Base-by-base conservation (phyloP, 2,797 vertebrate species). In the Thalassophryne amazonica region DNA sequence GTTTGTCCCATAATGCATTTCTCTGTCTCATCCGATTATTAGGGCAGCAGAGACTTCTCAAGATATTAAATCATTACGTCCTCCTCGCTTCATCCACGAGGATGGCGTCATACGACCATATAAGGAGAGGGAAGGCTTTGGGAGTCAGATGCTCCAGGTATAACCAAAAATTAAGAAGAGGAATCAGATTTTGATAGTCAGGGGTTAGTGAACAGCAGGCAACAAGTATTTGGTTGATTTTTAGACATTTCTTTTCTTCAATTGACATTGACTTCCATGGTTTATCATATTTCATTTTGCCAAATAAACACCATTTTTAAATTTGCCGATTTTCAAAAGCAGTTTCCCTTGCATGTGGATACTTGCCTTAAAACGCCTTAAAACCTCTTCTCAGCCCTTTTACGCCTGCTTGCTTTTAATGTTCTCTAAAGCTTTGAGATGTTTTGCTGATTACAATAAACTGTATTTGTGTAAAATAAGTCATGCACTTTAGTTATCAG, bases 101-200 rank as follows among this genome's bases (percentile, higher is more conserved):
- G 96, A 99, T 57, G 95, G 95, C 3, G 95, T 98, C 80, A 98
- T 99, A 77, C 91, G 97, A 49, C 96, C 96, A 0, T 99, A 98
- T 71, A 96, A 91, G 71, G 79, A 96, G 84, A 91, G 88, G 59
- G 96, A 99, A 76, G 95, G 95, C 33, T 9, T 93, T 1, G 97
- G 97, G 81, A 98, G 94, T 86, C 96, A 98, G 66, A 95, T 98
- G 93, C 91, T 98, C 78, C 96, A 98, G 95, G 97, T 97, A 86
- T 86, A 53, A 38, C 5, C 13, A 13, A 49, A n/a, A 25, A 16
- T 6, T 19, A 6, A 22, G 0, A 18, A n/a, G n/a, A n/a, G n/a
- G n/a, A 6, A 6, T 23, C 23, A 21, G 7, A 7, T 12, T 16
- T 39, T 17, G 2, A 11, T 0, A 11, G 13, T 22, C 39, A 21